These are phyloP conservation scores for Amitus sp. DNA, from an alignment of 2,888 invertebrate species.

Conservation along the genomic window DNA sequence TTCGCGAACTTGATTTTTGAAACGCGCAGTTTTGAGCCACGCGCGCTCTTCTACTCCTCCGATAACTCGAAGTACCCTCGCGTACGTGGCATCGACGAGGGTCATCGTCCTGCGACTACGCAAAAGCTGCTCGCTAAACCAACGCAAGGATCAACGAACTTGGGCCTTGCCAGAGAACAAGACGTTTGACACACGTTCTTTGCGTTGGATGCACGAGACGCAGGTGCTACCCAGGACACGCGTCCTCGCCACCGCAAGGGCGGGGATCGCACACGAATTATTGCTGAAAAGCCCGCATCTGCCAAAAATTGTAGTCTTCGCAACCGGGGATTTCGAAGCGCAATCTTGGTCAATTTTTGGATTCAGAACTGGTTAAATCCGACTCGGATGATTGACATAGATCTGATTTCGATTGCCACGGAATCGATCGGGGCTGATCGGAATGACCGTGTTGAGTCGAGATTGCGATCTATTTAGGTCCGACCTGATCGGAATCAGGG, in stretches of 20 bases:
- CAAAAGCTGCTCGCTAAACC: constrained; percentile 44
- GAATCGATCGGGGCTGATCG: too few relatives aligned
- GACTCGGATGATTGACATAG: too few relatives aligned
- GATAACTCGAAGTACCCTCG: constrained; percentile 33
- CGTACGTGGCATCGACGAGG: constrained; percentile 41
- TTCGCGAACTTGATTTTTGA: constrained; percentile 11
- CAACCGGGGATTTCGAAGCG: too few relatives aligned
- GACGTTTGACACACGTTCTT: constrained; percentile 28
- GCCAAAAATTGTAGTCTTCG: too few relatives aligned
- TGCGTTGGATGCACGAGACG: constrained; percentile 26
- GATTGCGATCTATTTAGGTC: too few relatives aligned
- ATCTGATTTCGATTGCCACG: too few relatives aligned
- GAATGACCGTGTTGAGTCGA: too few relatives aligned
- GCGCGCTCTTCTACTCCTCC: constrained; percentile 21
- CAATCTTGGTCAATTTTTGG: too few relatives aligned
- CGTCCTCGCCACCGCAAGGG: constrained; percentile 2
- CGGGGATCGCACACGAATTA: too few relatives aligned
- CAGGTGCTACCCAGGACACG: constrained; percentile 24
- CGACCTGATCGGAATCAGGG: too few relatives aligned
- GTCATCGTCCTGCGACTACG: constrained; percentile 53
- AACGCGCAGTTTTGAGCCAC: constrained; percentile 36
- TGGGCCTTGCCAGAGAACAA: constrained; percentile 34
- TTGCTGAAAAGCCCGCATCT: too few relatives aligned
- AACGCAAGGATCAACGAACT: constrained; percentile 43
- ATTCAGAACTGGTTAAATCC: too few relatives aligned